These are phyloP conservation scores for Phyto melanocephala DNA, from an alignment of 2,888 invertebrate species.

Conservation along the genomic window DNA sequence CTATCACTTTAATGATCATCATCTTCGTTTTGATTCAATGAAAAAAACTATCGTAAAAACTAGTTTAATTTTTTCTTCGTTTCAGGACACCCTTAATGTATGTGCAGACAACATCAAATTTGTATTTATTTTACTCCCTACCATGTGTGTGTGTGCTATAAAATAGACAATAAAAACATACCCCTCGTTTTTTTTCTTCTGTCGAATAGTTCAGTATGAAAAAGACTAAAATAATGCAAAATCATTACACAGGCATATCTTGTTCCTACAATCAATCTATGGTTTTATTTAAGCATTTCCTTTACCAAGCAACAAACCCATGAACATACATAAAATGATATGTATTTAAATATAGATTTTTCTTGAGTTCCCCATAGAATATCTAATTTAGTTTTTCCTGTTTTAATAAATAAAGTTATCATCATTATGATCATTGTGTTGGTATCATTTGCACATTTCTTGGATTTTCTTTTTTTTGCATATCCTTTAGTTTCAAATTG, in stretches of 20 bases:
- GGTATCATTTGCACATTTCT: slow-evolving; percentile 8
- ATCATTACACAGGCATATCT: neutral
- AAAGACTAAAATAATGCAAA: neutral
- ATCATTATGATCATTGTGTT: neutral
- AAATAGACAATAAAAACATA: neutral
- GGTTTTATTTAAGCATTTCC: neutral
- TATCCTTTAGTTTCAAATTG: neutral
- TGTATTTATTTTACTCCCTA: neutral
- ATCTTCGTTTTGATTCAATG: no score
- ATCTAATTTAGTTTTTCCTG: neutral
- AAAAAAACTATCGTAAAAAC: no score
- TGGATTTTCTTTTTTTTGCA: neutral
- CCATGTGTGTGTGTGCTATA: neutral
- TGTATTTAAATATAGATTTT: slow-evolving; percentile 1
- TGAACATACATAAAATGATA: neutral
- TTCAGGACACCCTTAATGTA: no score
- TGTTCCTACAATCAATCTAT: neutral
- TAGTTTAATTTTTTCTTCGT: no score
- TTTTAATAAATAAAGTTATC: neutral
- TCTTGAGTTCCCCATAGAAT: neutral
- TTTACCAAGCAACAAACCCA: neutral
- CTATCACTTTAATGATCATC: no score
- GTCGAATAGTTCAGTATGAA: neutral
- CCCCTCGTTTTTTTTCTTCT: neutral
- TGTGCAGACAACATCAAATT: no score